Percentiles rank a stretch among this genome's conserved stretches.
These are phyloP conservation scores for Zalophus californianus DNA, from an alignment of 2,797 vertebrate genomes.

Conservation along the genomic window DNA sequence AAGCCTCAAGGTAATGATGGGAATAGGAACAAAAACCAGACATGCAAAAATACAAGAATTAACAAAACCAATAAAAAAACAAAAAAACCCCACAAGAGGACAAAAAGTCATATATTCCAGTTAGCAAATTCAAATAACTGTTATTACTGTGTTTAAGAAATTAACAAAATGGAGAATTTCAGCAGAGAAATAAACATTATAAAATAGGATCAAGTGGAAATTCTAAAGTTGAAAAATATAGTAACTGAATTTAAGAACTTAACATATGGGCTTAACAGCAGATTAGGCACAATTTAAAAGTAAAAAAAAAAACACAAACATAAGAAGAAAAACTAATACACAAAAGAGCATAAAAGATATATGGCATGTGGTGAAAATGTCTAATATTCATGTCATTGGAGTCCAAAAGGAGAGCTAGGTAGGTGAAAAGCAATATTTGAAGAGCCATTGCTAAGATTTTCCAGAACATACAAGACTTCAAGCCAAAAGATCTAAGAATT, in stretches of 20 bases:
- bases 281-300: background rate
- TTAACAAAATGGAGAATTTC: slow-evolving; percentile 34
- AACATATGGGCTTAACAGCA: background rate
- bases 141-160: background rate
- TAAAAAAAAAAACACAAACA: background rate
- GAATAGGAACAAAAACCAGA: background rate
- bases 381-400: background rate
- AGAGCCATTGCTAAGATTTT: background rate
- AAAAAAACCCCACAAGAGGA: background rate
- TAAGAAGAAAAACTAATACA: background rate
- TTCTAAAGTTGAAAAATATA: slow-evolving; percentile 2
- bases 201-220: background rate
- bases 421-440: background rate
- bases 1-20: background rate
- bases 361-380: background rate
- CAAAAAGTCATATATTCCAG: background rate
- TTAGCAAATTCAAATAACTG: background rate
- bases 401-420: background rate
- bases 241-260: slow-evolving; percentile 31
- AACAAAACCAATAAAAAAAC: background rate
- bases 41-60: background rate
- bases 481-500: background rate
- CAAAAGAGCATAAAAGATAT: background rate
- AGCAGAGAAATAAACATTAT: background rate
- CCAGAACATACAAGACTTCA: background rate